phyloP scores from a whole-genome alignment of 2,113 vertebrate genomes.

The Phrynosoma blainvillii region DNA sequence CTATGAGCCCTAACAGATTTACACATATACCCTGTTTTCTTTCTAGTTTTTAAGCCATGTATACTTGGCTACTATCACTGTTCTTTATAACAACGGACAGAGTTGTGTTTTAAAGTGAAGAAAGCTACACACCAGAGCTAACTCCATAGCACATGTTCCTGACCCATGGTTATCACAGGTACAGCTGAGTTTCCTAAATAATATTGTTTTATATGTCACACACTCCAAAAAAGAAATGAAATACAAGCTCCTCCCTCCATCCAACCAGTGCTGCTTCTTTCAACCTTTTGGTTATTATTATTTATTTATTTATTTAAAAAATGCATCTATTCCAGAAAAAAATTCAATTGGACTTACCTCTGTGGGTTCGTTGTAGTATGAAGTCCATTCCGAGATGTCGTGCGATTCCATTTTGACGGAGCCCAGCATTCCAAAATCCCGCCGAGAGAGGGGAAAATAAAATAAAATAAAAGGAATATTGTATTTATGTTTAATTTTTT shows the following conservation, averaged over 20 bases:
- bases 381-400: conserved; percentile 84
- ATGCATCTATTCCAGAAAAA: neutral
- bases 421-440: conserved; percentile 81
- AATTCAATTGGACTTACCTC: conserved; percentile 71
- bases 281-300: no score
- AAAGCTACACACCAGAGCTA: neutral
- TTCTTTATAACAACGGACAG: no score
- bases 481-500: neutral
- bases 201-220: neutral
- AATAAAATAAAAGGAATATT: neutral
- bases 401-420: conserved; percentile 89
- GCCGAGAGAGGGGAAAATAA: neutral
- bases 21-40: neutral
- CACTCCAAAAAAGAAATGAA: neutral
- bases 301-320: neutral
- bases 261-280: no score
- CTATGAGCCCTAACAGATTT: neutral
- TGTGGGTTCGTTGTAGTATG: conserved; percentile 82
- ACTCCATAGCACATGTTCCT: neutral
- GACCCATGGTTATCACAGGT: no score
- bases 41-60: neutral
- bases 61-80: no score
- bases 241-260: neutral
- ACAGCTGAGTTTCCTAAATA: no score
- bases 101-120: neutral